Evolutionary conservation across 2,113 vertebrate genomes (phyloP), one percentile per base, ranked within the genome.

Genomic region (Pluvialis apricaria): DNA sequence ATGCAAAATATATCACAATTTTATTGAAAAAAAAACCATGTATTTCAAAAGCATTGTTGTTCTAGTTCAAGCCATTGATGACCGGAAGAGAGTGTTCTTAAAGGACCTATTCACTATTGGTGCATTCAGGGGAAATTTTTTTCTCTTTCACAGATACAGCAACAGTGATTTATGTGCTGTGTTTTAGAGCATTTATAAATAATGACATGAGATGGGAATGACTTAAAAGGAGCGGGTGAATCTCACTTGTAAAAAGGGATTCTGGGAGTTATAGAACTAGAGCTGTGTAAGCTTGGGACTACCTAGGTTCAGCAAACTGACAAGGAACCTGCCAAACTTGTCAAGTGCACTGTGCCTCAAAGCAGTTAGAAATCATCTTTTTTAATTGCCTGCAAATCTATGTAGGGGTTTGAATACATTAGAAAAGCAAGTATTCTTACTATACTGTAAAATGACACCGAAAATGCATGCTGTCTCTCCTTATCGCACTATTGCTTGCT

Each of bases 121-220:
- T 80, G 15, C 24, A 82, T 66, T 95, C 89, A 85, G 13, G 38
- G 15, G 6, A 52, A 31, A 16, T 15, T 52, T 73, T 81, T 49
- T 58, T 57, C 10, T 88, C 54, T 97, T 91, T 68, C 24, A 64
- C 36, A 78, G 73, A 49, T 80, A 75, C 15, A 47, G 1, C 13
- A 69, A 66, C 14, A 72, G 49, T 90, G 32, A 90, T 92, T 36
- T 58, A 58, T 76, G 19, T 3, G 28, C 24, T 84, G 28, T 89
- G 61, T 76, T 90, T 92, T 55, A 57, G 52, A 92, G 55, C 47
- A 54, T 89, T 96, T 96, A 92, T 88, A 96, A 96, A 90, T 93
- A 92, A 91, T 55, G 19, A 29, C 14, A 66, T 78, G 73, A 88
- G 61, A 92, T 78, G 31, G 28, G 29, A 96, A 82, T 42, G n/a